Conservation (phyloP, 2,888 invertebrate species). For the Helicoverpa assulta region DNA sequence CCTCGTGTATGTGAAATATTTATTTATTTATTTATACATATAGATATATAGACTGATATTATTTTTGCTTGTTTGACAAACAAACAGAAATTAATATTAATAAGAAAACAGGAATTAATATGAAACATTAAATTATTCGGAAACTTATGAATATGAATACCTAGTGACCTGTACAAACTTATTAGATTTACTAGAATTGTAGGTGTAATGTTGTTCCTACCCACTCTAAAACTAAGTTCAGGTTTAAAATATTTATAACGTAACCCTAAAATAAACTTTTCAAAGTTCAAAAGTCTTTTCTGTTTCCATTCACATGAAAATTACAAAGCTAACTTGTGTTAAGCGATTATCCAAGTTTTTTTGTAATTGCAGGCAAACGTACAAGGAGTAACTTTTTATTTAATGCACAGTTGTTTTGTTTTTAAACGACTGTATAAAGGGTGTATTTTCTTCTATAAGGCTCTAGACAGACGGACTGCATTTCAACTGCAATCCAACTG, state of each 20-base stretch:
- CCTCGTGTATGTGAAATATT: too few relatives aligned
- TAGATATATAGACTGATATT: too few relatives aligned
- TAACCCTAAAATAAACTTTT: neutral
- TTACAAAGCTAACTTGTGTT: constrained; percentile 3
- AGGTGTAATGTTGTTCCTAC: neutral
- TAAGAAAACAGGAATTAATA: too few relatives aligned
- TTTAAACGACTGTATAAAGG: neutral
- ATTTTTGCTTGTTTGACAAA: too few relatives aligned
- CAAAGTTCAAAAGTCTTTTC: constrained; percentile 2
- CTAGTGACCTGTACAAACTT: too few relatives aligned
- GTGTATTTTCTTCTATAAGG: too few relatives aligned
- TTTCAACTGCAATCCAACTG: too few relatives aligned
- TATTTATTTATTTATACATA: too few relatives aligned
- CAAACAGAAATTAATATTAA: too few relatives aligned
- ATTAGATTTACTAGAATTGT: neutral
- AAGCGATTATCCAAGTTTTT: constrained; percentile 15
- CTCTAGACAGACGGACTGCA: too few relatives aligned
- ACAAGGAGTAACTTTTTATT: constrained; percentile 3
- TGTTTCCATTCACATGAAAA: constrained; percentile 13
- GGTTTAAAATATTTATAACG: constrained; percentile 1
- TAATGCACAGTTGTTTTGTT: constrained; percentile 9
- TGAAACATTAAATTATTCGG: too few relatives aligned
- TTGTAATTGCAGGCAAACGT: neutral
- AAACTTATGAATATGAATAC: too few relatives aligned
- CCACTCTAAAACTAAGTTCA: neutral